These are phyloP conservation scores for Deladenus siricidicola DNA, from an alignment of 2,888 invertebrate species.

Conservation along the genomic window DNA sequence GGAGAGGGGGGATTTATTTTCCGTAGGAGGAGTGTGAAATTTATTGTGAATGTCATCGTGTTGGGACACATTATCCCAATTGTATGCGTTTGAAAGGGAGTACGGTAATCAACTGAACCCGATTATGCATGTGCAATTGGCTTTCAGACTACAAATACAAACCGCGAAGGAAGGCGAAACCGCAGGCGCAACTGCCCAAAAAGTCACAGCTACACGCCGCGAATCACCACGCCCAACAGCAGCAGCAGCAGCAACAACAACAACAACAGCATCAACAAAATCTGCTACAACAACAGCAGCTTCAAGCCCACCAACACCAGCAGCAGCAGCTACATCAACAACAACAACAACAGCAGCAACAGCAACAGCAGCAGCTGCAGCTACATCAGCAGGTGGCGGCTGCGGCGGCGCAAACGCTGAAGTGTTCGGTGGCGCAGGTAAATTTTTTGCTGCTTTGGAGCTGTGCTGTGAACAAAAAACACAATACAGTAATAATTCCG, in stretches of 20 bases:
- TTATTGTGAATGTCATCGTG: no score
- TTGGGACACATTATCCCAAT: no score
- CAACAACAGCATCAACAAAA: constrained; percentile 4
- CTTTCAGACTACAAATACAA: constrained; percentile 50
- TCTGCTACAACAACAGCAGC: constrained; percentile 6
- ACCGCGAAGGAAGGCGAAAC: constrained; percentile 49
- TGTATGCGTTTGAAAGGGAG: no score
- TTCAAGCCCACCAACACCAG: constrained; percentile 2
- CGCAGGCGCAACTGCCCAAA: constrained; percentile 13
- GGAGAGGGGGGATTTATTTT: no score
- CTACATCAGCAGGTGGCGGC: constrained; percentile 7
- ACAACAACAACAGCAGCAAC: neutral
- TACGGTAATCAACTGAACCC: no score
- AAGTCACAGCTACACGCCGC: constrained; percentile 13
- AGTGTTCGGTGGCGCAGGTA: neutral
- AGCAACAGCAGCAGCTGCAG: neutral
- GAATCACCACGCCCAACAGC: constrained; percentile 1
- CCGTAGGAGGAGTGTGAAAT: no score
- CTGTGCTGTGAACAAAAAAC: no score
- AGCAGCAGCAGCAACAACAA: constrained; percentile 7
- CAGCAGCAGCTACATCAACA: constrained; percentile 7
- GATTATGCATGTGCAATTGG: no score
- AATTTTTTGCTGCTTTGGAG: neutral
- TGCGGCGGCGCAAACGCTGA: neutral
- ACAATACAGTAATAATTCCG: no score